Evolutionary conservation across 2,113 vertebrate genomes (phyloP).

Genomic region (Gallinago paraguaiae): DNA sequence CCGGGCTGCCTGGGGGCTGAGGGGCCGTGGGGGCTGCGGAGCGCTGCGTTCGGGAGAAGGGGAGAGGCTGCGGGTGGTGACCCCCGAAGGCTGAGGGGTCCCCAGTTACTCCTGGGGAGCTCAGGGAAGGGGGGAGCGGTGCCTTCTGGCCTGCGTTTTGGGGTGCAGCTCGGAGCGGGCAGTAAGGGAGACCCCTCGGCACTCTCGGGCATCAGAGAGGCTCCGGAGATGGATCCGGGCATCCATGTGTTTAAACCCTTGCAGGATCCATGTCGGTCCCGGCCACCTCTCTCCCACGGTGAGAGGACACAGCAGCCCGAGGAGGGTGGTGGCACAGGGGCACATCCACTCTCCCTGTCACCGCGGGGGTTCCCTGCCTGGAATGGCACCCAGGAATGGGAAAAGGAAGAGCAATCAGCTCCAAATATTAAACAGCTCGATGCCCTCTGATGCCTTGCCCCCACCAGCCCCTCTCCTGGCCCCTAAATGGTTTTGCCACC

Average conservation of each 20-base stretch:
- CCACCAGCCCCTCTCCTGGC: not conserved
- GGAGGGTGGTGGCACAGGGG: rapidly evolving
- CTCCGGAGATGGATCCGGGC: rapidly evolving
- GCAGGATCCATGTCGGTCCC: rapidly evolving
- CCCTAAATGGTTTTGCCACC: too few relatives aligned
- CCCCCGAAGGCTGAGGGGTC: rapidly evolving
- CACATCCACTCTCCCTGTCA: rapidly evolving
- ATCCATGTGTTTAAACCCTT: rapidly evolving
- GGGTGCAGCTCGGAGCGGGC: not conserved
- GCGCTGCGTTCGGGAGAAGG: rapidly evolving
- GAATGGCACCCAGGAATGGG: rapidly evolving
- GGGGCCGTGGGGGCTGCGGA: not conserved
- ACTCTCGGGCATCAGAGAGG: rapidly evolving
- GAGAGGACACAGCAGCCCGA: rapidly evolving
- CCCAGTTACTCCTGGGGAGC: not conserved
- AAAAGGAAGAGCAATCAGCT: not conserved
- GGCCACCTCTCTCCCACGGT: rapidly evolving
- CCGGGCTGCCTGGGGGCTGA: rapidly evolving
- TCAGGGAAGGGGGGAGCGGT: not conserved
- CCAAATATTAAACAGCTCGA: not conserved
- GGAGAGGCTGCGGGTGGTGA: not conserved
- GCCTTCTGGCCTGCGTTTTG: rapidly evolving
- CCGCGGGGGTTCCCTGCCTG: not conserved
- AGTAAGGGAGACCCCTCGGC: not conserved
- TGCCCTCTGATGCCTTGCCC: rapidly evolving